Evolutionary conservation across 2,888 invertebrate genomes (phyloP), one percentile per base, ranked within the genome.

Genomic region (Stenurella melanura): DNA sequence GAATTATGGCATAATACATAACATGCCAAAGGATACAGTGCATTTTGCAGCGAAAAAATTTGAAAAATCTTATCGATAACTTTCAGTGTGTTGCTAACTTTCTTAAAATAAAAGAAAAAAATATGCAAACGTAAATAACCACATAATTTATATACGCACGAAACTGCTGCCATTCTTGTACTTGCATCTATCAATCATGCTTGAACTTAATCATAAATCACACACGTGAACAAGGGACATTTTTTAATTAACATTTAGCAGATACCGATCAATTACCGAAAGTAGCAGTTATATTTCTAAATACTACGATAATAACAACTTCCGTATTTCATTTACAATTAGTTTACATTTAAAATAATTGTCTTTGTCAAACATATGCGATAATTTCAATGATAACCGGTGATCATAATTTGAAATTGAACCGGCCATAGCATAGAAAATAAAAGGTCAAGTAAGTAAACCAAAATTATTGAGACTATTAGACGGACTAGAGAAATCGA

Each of bases 331-430:
- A 6, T 30, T 15, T 19, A 69, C 34, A 34, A 34, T 61, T 61
- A 7, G 18, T 57, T 50, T 12, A 10, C 57, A 58, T 69, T 64
- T 64, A 12, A 64, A 42, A 11, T 42, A 58, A 58, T 58, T 58
- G 58, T 58, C 21, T 34, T 9, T 50, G 42, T 56, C 56, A 56
- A n/a, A 34, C 9, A 26, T 9, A 10, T 26, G 56, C 42, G 42
- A 66, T 58, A 72, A 19, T 68, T 69, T 73, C 76, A 76, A 76
- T 76, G 76, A 73, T 63, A 76, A 73, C 76, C 56, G 15, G 75
- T 56, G 57, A 54, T 57, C 50, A 75, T 70, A 69, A 71, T 34
- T 61, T 70, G 19, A 42, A 64, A 64, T 42, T 64, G 34, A 61
- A 61, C 61, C 30, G 61, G 61, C 12, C 30, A 30, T 38, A 61